phyloP scores from a whole-genome alignment of 92 coral and sea anemone genomes.

The Zoanthus gigantus region DNA sequence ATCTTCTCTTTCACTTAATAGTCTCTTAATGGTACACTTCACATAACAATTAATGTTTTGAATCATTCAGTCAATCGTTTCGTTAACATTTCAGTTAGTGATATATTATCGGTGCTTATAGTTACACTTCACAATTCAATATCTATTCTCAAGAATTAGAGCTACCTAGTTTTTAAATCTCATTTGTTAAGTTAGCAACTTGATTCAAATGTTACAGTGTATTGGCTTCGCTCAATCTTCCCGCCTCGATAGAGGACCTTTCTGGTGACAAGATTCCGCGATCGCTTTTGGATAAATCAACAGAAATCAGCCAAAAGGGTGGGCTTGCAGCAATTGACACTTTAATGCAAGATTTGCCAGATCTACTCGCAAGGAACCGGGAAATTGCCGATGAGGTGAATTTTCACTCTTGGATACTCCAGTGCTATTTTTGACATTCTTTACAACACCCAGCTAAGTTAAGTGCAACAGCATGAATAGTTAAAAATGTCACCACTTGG shows the following conservation, averaged over 20 bases:
- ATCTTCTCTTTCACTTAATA: too few relatives aligned
- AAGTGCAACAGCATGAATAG: too few relatives aligned
- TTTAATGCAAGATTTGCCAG: slow-evolving; percentile 92
- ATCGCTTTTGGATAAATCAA: slow-evolving; percentile 93
- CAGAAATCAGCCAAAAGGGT: slow-evolving; percentile 84
- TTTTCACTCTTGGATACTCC: not conserved
- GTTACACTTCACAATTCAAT: too few relatives aligned
- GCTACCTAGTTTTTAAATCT: not conserved
- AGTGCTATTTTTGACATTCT: not conserved
- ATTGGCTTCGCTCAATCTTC: slow-evolving; percentile 90
- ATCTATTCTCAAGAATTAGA: too few relatives aligned
- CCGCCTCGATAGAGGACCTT: slow-evolving; percentile 97
- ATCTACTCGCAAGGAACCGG: slow-evolving; percentile 85
- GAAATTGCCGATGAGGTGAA: slow-evolving; percentile 95
- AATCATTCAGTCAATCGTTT: too few relatives aligned
- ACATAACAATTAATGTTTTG: too few relatives aligned
- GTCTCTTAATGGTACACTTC: too few relatives aligned
- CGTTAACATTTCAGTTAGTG: too few relatives aligned
- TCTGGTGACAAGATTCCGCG: slow-evolving; percentile 96
- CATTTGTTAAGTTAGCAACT: not conserved
- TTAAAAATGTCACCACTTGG: too few relatives aligned
- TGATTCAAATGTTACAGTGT: slow-evolving; percentile 60
- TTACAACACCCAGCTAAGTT: too few relatives aligned
- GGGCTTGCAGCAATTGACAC: slow-evolving; percentile 84
- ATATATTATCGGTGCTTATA: too few relatives aligned